phyloP scores from a whole-genome alignment of 1,140 invertebrate species.

The Drosophila kanapiae region DNA sequence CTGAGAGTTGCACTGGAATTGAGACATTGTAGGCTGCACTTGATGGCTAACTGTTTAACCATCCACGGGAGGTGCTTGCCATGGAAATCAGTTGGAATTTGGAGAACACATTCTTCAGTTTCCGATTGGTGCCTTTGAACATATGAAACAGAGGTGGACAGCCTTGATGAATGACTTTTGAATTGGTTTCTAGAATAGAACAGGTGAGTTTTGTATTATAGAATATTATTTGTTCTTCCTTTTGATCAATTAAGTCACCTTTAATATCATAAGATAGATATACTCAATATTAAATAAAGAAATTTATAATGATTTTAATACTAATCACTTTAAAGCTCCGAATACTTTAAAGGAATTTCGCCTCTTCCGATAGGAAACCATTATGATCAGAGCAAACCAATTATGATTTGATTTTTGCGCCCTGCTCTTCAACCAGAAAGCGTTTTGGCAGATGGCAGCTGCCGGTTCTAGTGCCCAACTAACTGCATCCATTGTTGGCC shows the following conservation, averaged over 20 bases:
- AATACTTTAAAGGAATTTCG: not conserved
- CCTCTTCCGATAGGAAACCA: constrained; percentile 17
- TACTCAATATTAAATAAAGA: not conserved
- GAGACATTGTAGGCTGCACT: constrained; percentile 72
- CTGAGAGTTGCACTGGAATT: constrained; percentile 65
- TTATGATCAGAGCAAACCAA: constrained; percentile 40
- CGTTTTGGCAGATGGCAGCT: constrained; percentile 41
- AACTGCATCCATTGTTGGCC: constrained; percentile 53
- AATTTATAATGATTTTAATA: not conserved
- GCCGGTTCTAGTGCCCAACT: constrained; percentile 11
- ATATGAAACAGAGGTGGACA: not conserved
- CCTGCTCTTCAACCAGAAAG: constrained; percentile 18
- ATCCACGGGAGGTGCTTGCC: constrained; percentile 10
- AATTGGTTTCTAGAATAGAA: not conserved
- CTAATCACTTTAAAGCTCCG: not conserved
- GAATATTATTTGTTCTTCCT: not conserved
- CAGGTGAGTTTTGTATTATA: not conserved
- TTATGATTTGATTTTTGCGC: constrained; percentile 24
- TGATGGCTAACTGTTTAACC: constrained; percentile 21
- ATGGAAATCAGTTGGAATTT: constrained; percentile 14
- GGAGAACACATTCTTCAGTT: not conserved
- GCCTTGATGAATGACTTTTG: constrained; percentile 29
- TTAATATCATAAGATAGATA: not conserved
- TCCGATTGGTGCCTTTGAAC: constrained; percentile 16
- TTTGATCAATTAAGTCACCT: too few species aligned